Evolutionary conservation across 2,888 invertebrate species (phyloP), one percentile per base, ranked within the genome.

Genomic region (Melolontha melolontha): DNA sequence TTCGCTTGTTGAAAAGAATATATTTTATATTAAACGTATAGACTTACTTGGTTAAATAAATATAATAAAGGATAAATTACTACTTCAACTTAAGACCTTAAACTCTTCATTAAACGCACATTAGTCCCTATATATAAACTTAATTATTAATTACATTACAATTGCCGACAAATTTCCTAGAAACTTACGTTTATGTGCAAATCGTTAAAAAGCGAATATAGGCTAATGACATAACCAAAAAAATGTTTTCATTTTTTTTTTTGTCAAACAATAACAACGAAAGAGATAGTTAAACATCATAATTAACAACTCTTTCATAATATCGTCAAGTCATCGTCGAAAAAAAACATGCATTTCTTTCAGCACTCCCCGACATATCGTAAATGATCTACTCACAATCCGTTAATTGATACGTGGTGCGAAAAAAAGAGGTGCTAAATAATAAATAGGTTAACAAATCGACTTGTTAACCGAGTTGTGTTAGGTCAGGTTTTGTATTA

Each of bases 371-470:
- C 42, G 64, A n/a, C 42, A 27, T 42, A 52, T 16, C 16, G 29
- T 42, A 64, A 64, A 42, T 50, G 51, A 52, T 52, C 42, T 64
- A 52, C 41, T 64, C 47, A 54, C 34, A 52, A 54, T 54, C 29
- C 64, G 52, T 64, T 54, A 44, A 54, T 52, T 64, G 64, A 64
- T 64, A 64, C 50, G 64, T 64, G 52, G 47, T 47, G 59, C 47
- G 47, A 57, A 57, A 59, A 64, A 64, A 44, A 54, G 52, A 59
- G 51, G 59, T 50, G 59, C 39, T 57, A 66, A 66, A 66, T 66
- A 66, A 66, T 59, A 59, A 57, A 66, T 57, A 57, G 66, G 66
- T 52, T 52, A 64, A 52, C 57, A 66, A 66, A 66, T 66, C 66
- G 59, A 66, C 50, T 59, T 29, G 59, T 59, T 47, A 50, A 22